Base-by-base conservation (phyloP, 2,888 invertebrate genomes). In the Leucophora obtusa region DNA sequence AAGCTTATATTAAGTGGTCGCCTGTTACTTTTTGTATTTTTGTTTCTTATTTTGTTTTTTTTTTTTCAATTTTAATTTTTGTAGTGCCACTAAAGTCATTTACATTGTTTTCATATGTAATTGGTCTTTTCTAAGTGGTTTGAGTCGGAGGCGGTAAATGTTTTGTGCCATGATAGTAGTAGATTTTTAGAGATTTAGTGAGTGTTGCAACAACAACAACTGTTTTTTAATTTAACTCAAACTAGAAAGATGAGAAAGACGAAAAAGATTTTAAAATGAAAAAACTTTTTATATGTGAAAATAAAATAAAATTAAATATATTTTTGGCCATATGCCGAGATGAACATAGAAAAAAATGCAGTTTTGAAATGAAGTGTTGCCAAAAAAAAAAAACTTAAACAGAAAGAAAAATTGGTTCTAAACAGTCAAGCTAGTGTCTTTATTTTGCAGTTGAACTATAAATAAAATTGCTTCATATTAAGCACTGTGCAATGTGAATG, bases 81-180 rank as follows among this genome's bases (percentile, higher is more conserved):
- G 69, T 63, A 68, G 50, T 65, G 60, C 56, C 81, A 56, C 73
- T 73, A 69, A 70, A 77, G 81, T 81, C 77, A 81, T 77, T 81
- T 81, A 81, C 81, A 81, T 69, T 81, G 81, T 81, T 81, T 81
- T 81, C 73, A 77, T 81, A 77, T 81, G 81, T 81, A 81, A 81
- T 70, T 70, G 76, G 76, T 77, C 63, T 73, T 65, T 54, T 71
- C 7, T 9, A 17, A 66, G 28, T 60, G 47, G 21, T 66, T 43
- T 17, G 28, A 43, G 43, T 11, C 53, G 33, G 50, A 24, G 24
- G 62, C 43, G 24, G 50, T 28, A 51, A 51, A 51, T 47, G 8
- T 38, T 47, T 47, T 4, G n/a, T 5, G 43, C 5, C 43, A 47
- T 47, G 43, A 47, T 47, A 47, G 43, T 14, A 14, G n/a, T n/a